phyloP scores from a whole-genome alignment of 2,113 vertebrate species.

The Tyto alba region DNA sequence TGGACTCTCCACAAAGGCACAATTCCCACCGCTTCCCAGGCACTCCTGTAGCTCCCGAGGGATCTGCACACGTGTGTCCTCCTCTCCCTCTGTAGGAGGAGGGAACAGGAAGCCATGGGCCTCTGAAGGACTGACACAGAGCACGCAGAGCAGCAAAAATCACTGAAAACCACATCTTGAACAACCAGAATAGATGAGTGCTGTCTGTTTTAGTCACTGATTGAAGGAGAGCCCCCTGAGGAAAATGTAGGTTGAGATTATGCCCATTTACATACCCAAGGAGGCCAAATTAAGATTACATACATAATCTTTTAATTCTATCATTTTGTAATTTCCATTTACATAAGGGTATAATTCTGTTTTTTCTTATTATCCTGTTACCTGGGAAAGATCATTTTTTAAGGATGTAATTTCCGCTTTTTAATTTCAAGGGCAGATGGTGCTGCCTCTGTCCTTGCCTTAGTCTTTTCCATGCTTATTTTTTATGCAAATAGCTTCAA shows the following conservation, averaged over 20 bases:
- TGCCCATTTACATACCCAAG: not conserved
- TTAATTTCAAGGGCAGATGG: not conserved
- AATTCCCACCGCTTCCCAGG: fast-evolving
- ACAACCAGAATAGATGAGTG: not conserved
- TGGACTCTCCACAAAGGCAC: not conserved
- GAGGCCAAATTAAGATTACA: not conserved
- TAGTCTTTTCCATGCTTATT: not conserved
- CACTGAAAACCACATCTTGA: not conserved
- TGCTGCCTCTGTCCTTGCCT: not conserved
- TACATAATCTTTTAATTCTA: not conserved
- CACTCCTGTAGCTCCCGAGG: not conserved
- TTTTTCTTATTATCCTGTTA: not conserved
- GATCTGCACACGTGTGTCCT: not conserved
- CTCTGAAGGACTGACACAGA: not conserved
- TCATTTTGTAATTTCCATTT: not conserved
- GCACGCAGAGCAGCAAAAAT: not conserved
- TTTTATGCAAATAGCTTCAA: not conserved
- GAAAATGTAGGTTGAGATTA: not conserved
- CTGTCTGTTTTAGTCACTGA: not conserved
- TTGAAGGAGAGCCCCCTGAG: not conserved
- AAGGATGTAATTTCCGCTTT: not conserved
- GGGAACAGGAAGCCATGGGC: not conserved
- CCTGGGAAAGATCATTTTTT: not conserved
- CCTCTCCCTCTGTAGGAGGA: not conserved
- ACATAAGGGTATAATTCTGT: not conserved